Conservation (phyloP, 2,113 vertebrate species). For the Raja brachyura region DNA sequence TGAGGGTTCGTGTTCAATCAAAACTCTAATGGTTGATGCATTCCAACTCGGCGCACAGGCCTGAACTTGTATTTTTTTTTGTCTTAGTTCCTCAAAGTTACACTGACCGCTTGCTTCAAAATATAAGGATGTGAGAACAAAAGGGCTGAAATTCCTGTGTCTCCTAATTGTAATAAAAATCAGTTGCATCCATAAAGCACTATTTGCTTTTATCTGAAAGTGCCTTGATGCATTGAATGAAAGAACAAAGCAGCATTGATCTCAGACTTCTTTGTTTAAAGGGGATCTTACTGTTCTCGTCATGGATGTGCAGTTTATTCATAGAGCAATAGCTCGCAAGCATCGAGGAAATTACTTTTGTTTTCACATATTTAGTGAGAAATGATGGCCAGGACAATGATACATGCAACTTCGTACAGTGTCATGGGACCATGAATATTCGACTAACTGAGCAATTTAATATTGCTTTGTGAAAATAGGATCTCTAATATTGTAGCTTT, state of each 20-base stretch:
- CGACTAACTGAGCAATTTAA: background rate
- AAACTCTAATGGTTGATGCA: background rate
- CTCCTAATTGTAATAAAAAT: background rate
- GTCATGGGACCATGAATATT: background rate
- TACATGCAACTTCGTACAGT: background rate
- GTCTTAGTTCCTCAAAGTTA: constrained; percentile 18
- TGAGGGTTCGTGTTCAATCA: background rate
- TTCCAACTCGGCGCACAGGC: background rate
- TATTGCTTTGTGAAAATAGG: background rate
- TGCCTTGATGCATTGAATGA: background rate
- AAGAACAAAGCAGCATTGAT: background rate
- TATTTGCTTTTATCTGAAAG: background rate
- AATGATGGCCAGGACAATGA: background rate
- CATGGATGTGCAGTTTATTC: background rate
- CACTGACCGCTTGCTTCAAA: background rate
- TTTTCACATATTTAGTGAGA: background rate
- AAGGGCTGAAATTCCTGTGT: background rate
- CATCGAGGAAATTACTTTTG: background rate
- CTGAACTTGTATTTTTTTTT: background rate
- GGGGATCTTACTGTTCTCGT: too few relatives aligned
- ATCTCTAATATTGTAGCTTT: background rate
- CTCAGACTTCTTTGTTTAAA: background rate
- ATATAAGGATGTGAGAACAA: background rate
- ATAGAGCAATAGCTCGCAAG: background rate
- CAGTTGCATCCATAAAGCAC: background rate